Base-by-base conservation (phyloP, 1,140 invertebrate genomes). In the Drusus annulatus region DNA sequence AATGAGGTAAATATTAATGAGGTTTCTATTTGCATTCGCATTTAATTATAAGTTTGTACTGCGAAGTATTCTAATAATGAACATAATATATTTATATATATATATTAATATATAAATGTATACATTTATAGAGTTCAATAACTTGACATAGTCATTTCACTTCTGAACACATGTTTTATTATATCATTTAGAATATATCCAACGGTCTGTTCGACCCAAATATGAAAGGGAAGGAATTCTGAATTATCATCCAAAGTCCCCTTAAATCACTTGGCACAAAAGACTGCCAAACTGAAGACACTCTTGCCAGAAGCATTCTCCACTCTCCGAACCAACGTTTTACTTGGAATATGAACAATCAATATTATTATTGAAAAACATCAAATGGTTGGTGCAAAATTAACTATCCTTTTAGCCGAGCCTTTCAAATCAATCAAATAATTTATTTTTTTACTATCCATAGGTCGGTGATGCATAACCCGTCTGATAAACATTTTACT, bases 81-180 rank as follows among this genome's bases (percentile, higher is more conserved):
- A 63, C 16, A 65, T 69, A 50, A 69, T 69, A 69, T 69, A 69
- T 28, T 2, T 28, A 28, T 2, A 50, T 50, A 69, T 8, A 69
- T 69, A 69, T 28, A 28, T 28, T 2, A 28, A 50, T 50, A 69
- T 8, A 69, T 69, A 69, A 45, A 51, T 69, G 36, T 51, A 50
- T 28, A 65, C 21, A 69, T 69, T 69, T 25, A 69, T 69, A 56
- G 6, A 52, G 69, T 74, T 54, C 23, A 74, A 74, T 28, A 74
- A 74, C 25, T 74, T 74, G 69, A 74, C 69, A 54, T 74, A 56
- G 69, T 74, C 25, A 31, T 25, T 74, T 74, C 28, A 74, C 69
- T 74, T 25, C 69, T 74, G 69, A 74, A 74, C 69, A 74, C 69
- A 74, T 74, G 50, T 74, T 56, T 74, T 74, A 69, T 17, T 45